Conservation (phyloP, 1,140 invertebrate species). For the Lutraria rhynchaena region DNA sequence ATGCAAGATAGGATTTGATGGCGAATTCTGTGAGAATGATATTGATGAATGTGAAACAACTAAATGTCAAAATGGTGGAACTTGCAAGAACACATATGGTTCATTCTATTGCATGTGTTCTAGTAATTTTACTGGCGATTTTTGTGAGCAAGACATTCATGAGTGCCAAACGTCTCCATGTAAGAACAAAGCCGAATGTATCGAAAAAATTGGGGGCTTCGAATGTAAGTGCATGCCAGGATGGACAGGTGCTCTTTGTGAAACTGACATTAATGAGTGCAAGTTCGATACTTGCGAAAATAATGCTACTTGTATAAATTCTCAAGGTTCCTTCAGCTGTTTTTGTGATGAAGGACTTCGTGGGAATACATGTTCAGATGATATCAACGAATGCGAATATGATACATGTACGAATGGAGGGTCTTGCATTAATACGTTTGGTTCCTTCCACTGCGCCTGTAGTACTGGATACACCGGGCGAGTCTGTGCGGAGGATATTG, state of each 20-base stretch:
- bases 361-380: constrained; percentile 92
- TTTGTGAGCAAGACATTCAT: constrained; percentile 86
- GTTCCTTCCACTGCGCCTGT: constrained; percentile 32
- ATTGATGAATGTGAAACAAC: constrained; percentile 36
- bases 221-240: constrained; percentile 86
- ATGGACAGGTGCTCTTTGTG: constrained; percentile 94
- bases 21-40: constrained; percentile 33
- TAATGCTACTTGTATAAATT: constrained; percentile 93
- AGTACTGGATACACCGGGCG: constrained; percentile 88
- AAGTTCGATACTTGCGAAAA: constrained; percentile 91
- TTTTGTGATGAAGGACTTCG: constrained; percentile 92
- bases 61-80: constrained; percentile 46
- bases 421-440: constrained; percentile 49
- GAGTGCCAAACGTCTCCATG: constrained; percentile 85
- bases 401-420: constrained; percentile 65
- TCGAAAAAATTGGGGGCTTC: constrained; percentile 80
- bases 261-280: constrained; percentile 97
- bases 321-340: constrained; percentile 82
- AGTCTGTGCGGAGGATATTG: constrained; percentile 28
- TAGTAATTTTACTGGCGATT: constrained; percentile 22
- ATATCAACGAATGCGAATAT: constrained; percentile 64
- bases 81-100: constrained; percentile 33
- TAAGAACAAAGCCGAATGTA: constrained; percentile 6
- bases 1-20: constrained; percentile 81
- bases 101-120: constrained; percentile 9